Conservation (phyloP, 2,888 invertebrate genomes). For the Xanthia togata region DNA sequence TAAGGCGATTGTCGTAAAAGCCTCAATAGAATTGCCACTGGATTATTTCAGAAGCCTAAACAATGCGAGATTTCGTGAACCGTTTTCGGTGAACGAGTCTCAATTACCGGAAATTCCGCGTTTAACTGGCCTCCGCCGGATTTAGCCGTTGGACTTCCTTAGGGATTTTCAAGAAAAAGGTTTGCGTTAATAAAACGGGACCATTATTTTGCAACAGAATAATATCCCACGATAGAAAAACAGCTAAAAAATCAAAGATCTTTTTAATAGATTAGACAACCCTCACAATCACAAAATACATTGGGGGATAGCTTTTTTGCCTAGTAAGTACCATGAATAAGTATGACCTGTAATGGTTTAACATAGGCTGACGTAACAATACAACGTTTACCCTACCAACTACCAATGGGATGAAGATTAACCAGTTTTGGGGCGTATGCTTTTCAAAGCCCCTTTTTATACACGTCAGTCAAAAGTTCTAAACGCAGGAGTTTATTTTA, state of each 20-base stretch:
- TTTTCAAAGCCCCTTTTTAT: slow-evolving; percentile 66
- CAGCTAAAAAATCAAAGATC: slow-evolving; percentile 15
- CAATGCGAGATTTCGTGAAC: slow-evolving; percentile 69
- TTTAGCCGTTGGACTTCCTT: slow-evolving; percentile 61
- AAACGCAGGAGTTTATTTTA: slow-evolving; percentile 66
- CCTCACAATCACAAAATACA: not conserved
- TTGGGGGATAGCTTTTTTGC: not conserved
- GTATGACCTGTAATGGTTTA: not conserved
- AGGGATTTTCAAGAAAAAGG: slow-evolving; percentile 69
- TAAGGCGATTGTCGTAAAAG: slow-evolving; percentile 39
- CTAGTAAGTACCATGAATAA: slow-evolving; percentile 3
- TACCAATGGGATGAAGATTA: slow-evolving; percentile 26
- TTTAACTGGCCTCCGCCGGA: slow-evolving; percentile 70
- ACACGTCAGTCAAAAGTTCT: not conserved
- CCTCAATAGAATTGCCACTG: slow-evolving; percentile 47
- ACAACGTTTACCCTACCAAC: slow-evolving; percentile 13
- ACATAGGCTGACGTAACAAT: not conserved
- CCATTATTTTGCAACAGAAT: slow-evolving; percentile 54
- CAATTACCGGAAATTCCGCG: slow-evolving; percentile 75
- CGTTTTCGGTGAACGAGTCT: slow-evolving; percentile 72
- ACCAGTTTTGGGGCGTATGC: slow-evolving; percentile 64
- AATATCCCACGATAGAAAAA: slow-evolving; percentile 26
- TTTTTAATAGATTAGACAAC: slow-evolving; percentile 8
- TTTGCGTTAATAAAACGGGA: slow-evolving; percentile 57
- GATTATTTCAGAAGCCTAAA: slow-evolving; percentile 67